These are phyloP conservation scores for Virgularia gustaviana DNA, from an alignment of 92 coral and sea anemone species.

Conservation along the genomic window DNA sequence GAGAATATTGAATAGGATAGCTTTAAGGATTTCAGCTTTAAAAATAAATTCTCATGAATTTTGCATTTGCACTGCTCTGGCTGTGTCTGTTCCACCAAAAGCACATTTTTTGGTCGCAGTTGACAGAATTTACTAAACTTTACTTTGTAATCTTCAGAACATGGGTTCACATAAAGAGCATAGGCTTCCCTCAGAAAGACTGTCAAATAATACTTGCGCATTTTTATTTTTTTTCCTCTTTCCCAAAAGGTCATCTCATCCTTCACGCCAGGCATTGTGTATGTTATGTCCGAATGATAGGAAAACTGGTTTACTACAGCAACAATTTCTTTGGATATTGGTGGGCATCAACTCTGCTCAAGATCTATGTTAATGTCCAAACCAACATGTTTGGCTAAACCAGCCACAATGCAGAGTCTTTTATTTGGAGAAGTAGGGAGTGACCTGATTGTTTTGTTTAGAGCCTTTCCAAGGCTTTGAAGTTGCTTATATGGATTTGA, in stretches of 20 bases:
- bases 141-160: not conserved
- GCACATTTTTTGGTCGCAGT: constrained; percentile 41
- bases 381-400: constrained; percentile 20
- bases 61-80: constrained; percentile 53
- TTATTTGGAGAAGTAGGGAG: constrained; percentile 21
- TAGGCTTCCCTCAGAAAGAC: constrained; percentile 14
- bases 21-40: constrained; percentile 34
- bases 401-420: constrained; percentile 5
- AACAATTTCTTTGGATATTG: constrained; percentile 2
- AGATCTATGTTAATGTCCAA: not conserved
- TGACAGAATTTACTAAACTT: constrained; percentile 37
- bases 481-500: constrained; percentile 18
- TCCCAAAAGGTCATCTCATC: constrained; percentile 30
- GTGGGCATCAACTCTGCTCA: constrained; percentile 16
- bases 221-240: constrained; percentile 16
- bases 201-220: constrained; percentile 21
- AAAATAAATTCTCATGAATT: constrained; percentile 40
- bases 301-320: constrained; percentile 2
- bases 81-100: constrained; percentile 39
- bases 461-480: constrained; percentile 30
- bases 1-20: constrained; percentile 2
- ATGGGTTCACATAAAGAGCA: not conserved
- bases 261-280: constrained; percentile 26
- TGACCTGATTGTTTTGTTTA: constrained; percentile 6
- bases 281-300: constrained; percentile 23